Conservation (phyloP, 1,140 invertebrate species). For the Solen grandis region DNA sequence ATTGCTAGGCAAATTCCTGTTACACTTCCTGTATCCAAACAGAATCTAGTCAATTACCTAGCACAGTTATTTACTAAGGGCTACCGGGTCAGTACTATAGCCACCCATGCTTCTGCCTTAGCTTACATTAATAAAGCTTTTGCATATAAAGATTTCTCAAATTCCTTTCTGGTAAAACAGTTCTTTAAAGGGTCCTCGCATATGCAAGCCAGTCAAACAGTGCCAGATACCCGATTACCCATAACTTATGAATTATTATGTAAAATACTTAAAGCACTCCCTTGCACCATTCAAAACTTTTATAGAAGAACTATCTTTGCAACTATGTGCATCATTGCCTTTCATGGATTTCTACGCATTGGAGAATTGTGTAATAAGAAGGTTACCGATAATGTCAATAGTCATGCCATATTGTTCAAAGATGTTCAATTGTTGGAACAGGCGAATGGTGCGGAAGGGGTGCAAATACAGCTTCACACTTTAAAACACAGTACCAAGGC, state of each 20-base stretch:
- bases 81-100: not conserved
- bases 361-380: conserved; percentile 15
- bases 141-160: not conserved
- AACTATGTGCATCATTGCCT: conserved; percentile 20
- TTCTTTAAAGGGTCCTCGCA: not conserved
- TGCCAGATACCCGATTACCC: conserved; percentile 7
- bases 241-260: not conserved
- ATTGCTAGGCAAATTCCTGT: not conserved
- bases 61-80: not conserved
- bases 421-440: not conserved
- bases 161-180: conserved; percentile 10
- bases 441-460: not conserved
- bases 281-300: not conserved
- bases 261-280: not conserved
- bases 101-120: conserved; percentile 20
- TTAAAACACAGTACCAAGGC: conserved; percentile 18
- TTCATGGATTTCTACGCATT: conserved; percentile 24
- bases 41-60: conserved; percentile 13
- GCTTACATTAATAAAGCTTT: conserved; percentile 17
- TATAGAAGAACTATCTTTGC: not conserved
- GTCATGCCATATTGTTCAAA: not conserved
- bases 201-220: not conserved
- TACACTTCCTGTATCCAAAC: not conserved
- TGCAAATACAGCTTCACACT: not conserved
- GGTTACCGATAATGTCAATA: not conserved